Conservation (phyloP, 1,140 invertebrate genomes). For the Drosophila auraria region DNA sequence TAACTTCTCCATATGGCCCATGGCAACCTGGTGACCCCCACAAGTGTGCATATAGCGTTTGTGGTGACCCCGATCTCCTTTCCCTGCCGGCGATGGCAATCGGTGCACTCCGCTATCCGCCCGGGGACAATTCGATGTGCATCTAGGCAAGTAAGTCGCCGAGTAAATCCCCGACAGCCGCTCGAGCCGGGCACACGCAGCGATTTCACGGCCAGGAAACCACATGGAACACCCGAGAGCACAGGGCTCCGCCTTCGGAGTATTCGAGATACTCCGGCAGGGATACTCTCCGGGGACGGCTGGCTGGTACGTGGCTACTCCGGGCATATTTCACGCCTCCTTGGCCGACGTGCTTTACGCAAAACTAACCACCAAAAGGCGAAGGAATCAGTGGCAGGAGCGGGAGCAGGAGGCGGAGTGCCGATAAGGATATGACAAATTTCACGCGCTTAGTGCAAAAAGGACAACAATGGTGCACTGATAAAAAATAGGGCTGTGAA, state of each 20-base stretch:
- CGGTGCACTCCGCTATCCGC: slow-evolving; percentile 6
- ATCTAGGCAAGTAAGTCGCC: slow-evolving; percentile 48
- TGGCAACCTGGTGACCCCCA: slow-evolving; percentile 12
- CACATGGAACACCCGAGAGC: slow-evolving; percentile 26
- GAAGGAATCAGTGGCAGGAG: slow-evolving; percentile 10
- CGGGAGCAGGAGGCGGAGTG: slow-evolving; percentile 3
- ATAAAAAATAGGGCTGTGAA: background rate
- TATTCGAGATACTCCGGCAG: background rate
- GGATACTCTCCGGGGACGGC: slow-evolving; percentile 22
- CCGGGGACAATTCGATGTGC: slow-evolving; percentile 53
- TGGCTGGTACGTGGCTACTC: slow-evolving; percentile 34
- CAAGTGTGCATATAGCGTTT: background rate
- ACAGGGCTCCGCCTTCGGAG: slow-evolving; percentile 18
- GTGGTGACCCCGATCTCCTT: slow-evolving; percentile 11
- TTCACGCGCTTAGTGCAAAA: slow-evolving; percentile 60
- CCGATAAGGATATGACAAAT: slow-evolving; percentile 81
- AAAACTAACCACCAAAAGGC: slow-evolving; percentile 65
- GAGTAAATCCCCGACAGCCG: slow-evolving; percentile 52
- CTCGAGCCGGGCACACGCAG: slow-evolving; percentile 45
- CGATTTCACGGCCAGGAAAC: slow-evolving; percentile 66
- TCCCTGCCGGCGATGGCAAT: background rate
- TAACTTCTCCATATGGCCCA: background rate
- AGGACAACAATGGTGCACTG: slow-evolving; percentile 42
- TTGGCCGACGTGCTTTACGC: slow-evolving; percentile 43
- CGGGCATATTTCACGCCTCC: slow-evolving; percentile 74